Evolutionary conservation across 2,888 invertebrate species (phyloP).

Genomic region (Trachelus iudaicus): DNA sequence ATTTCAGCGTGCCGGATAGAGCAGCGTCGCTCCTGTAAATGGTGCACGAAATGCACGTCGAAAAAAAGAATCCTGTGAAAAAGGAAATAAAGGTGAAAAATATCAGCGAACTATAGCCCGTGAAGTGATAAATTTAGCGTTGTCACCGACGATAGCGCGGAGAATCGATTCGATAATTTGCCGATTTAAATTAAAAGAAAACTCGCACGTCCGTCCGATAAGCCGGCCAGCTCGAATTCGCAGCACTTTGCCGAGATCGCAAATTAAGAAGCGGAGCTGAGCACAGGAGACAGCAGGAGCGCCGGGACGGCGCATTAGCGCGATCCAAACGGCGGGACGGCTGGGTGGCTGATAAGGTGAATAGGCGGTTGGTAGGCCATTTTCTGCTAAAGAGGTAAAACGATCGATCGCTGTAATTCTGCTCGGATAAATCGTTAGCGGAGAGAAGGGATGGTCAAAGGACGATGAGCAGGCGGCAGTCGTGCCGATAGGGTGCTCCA

Average conservation of each 20-base stretch:
- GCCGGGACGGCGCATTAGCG: no score
- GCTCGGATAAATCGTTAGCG: background rate
- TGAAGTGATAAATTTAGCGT: background rate
- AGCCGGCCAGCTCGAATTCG: no score
- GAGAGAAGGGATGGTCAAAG: background rate
- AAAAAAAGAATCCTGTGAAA: background rate
- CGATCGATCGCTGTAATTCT: background rate
- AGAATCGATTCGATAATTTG: background rate
- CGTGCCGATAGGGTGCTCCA: background rate
- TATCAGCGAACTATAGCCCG: background rate
- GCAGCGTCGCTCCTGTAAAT: conserved; percentile 32
- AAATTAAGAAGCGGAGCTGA: no score
- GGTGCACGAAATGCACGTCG: conserved; percentile 9
- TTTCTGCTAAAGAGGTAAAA: background rate
- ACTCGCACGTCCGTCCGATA: no score
- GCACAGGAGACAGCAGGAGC: no score
- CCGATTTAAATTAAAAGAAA: no score
- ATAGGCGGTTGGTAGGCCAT: no score
- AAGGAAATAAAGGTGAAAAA: no score
- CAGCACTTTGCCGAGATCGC: no score
- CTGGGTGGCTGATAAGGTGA: no score
- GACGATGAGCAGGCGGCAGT: background rate
- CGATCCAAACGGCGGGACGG: no score
- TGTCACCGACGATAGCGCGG: background rate
- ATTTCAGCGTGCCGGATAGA: conserved; percentile 43